Base-by-base conservation (phyloP, 2,888 invertebrate genomes). In the Pseudolycoriella hygida region DNA sequence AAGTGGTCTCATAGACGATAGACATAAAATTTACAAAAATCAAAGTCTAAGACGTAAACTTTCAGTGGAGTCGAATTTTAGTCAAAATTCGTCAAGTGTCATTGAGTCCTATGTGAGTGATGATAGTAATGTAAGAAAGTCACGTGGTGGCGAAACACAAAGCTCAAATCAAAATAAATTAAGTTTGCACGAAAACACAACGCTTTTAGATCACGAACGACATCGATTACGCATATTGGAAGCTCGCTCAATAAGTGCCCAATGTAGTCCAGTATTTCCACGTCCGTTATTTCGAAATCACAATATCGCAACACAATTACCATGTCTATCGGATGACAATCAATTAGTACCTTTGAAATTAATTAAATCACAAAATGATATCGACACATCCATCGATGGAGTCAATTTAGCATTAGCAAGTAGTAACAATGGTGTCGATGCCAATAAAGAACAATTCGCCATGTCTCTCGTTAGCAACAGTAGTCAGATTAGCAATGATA, bases 171-270 rank as follows among this genome's bases (percentile, higher is more conserved):
- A 20, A 6, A 41, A 40, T 3, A 8, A 19, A 34, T 41, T 37
- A 10, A 46, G 37, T 46, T 25, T 12, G 20, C 11, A 18, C 17
- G 18, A 25, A 6, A 31, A 17, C 20, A 8, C 12, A 4, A 8
- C 18, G 10, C 2, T 40, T 6, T 25, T 25, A 2, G 43, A 46
- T 32, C 47, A 57, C 49, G 50, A 57, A 34, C 54, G 53, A 17
- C 48, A 55, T 14, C 54, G 61, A 14, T 51, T 62, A 48, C 61
- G 62, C 31, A 55, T 64, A 17, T 52, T 64, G 44, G 64, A 65
- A 51, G 65, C 66, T 17, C 63, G 62, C 50, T 65, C 64, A 43
- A 65, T 65, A 46, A 65, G 64, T 49, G 64, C 64, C 30, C 64
- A 66, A 47, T 65, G 64, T 48, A 65, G 66, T 53, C 64, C 64